Conservation (phyloP, 2,113 vertebrate species). For the Orientallactaga bullata region DNA sequence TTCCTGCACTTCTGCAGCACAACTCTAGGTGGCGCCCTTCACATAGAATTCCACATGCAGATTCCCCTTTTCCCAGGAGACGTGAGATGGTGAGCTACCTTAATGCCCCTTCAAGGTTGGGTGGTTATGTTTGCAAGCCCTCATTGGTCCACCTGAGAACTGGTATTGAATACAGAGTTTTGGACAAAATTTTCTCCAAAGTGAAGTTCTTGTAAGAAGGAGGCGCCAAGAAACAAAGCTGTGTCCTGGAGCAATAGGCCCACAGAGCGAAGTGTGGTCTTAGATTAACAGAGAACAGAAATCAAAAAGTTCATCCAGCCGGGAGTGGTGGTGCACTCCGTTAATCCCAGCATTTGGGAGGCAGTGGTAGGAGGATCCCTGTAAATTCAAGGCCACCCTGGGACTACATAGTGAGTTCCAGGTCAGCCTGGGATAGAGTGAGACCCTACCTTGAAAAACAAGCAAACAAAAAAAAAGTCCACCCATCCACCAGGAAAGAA, state of each 20-base stretch:
- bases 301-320: neutral
- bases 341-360: no score
- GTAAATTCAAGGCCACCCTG: no score
- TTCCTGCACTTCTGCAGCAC: slow-evolving; percentile 60
- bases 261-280: neutral
- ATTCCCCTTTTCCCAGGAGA: neutral
- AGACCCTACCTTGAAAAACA: no score
- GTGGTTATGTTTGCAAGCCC: neutral
- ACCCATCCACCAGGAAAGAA: neutral
- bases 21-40: slow-evolving; percentile 60
- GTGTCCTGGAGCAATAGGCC: neutral
- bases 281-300: neutral
- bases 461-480: no score
- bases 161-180: neutral
- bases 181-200: neutral
- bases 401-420: no score
- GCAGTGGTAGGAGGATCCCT: no score
- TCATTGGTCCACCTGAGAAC: slow-evolving; percentile 18
- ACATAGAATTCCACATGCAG: slow-evolving; percentile 39
- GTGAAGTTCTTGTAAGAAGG: neutral
- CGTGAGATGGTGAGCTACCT: neutral
- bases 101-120: neutral
- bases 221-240: neutral
- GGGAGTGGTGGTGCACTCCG: no score
- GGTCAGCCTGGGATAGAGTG: no score